Conservation (phyloP, 2,888 invertebrate species). For the Embidobia sp. region DNA sequence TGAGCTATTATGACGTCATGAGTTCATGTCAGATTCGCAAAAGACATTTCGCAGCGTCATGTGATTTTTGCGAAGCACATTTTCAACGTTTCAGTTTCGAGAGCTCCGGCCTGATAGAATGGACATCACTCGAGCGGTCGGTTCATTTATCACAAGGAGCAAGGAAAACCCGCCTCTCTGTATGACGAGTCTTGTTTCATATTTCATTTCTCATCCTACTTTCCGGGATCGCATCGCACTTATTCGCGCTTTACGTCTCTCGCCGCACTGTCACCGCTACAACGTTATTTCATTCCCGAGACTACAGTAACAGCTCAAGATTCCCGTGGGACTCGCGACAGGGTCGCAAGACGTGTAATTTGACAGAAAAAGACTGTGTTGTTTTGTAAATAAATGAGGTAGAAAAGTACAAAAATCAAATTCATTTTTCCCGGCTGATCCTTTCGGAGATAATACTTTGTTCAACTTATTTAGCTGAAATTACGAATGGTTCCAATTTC, state of each 20-base stretch:
- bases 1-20: too few relatives aligned
- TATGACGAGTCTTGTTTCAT: constrained; percentile 61
- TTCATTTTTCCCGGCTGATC: constrained; percentile 1
- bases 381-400: constrained; percentile 35
- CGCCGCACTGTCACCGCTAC: constrained; percentile 20
- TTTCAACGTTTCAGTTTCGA: constrained; percentile 47
- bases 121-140: constrained; percentile 55
- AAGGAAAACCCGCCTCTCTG: constrained; percentile 47
- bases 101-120: constrained; percentile 44
- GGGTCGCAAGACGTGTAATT: constrained; percentile 48
- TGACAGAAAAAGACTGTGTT: constrained; percentile 40
- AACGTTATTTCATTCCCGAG: constrained; percentile 50
- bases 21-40: constrained; percentile 26
- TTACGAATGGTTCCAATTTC: neutral
- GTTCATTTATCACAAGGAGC: constrained; percentile 59
- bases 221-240: constrained; percentile 36
- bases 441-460: too few relatives aligned
- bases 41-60: constrained; percentile 41
- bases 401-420: constrained; percentile 36
- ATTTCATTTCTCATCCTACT: constrained; percentile 61
- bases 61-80: constrained; percentile 45
- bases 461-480: too few relatives aligned
- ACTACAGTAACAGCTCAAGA: constrained; percentile 44
- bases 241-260: constrained; percentile 32
- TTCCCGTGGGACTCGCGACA: constrained; percentile 46